Evolutionary conservation across 1,140 invertebrate species (phyloP).

Genomic region (Cherax destructor): DNA sequence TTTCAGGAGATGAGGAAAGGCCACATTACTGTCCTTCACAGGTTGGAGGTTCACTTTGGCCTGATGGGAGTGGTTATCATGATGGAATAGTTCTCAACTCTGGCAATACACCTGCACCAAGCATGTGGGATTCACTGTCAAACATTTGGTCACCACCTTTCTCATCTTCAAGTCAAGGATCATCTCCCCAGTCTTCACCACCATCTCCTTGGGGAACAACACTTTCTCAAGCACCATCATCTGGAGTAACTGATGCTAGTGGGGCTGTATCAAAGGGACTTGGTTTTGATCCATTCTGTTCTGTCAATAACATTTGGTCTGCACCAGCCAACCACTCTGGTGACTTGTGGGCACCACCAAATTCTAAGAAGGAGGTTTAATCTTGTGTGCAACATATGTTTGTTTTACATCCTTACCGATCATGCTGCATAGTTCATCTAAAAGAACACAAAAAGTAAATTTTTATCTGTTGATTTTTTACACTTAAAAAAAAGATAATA

Average conservation of each 20-base stretch:
- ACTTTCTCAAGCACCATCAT: not conserved
- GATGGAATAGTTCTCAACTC: slow-evolving; percentile 20
- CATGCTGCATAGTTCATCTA: not conserved
- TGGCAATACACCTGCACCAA: slow-evolving; percentile 38
- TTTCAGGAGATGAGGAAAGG: slow-evolving; percentile 39
- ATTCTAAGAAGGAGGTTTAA: slow-evolving; percentile 52
- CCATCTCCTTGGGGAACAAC: slow-evolving; percentile 28
- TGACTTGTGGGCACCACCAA: slow-evolving; percentile 55
- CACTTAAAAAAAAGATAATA: slow-evolving; percentile 5
- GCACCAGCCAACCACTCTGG: slow-evolving; percentile 34
- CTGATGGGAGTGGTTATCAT: slow-evolving; percentile 33
- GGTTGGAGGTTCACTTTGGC: slow-evolving; percentile 40
- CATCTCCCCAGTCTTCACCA: not conserved
- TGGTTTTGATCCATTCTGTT: slow-evolving; percentile 56
- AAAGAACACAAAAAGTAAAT: not conserved
- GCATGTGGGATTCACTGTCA: slow-evolving; percentile 47
- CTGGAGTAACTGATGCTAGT: slow-evolving; percentile 42
- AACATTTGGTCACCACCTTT: slow-evolving; percentile 59
- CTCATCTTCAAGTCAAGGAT: slow-evolving; percentile 41
- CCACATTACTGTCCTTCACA: slow-evolving; percentile 35
- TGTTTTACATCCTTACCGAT: not conserved
- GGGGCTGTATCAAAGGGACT: slow-evolving; percentile 59
- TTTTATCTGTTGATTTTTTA: slow-evolving; percentile 6
- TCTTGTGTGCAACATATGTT: not conserved
- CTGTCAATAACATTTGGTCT: slow-evolving; percentile 56